Evolutionary conservation across 2,113 vertebrate genomes (phyloP), one percentile per base, ranked within the genome.

Genomic region (Ptilorrhoa leucosticta): DNA sequence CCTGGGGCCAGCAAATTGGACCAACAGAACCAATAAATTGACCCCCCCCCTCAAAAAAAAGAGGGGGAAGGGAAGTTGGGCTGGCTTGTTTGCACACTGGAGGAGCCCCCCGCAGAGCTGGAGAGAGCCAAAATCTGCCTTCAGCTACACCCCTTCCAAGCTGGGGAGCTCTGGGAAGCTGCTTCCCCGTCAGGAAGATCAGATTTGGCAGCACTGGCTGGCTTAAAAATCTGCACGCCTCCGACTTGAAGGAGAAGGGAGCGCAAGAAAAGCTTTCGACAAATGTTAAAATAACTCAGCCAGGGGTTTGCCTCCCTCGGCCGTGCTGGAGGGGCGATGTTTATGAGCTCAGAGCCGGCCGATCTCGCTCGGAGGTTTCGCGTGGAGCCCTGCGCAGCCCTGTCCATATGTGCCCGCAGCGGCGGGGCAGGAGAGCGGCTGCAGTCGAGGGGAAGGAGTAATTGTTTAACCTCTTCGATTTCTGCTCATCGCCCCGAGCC

Each of bases 181-280:
- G 95, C 95, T 96, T 64, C 95, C 53, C 92, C 20, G 10, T 85
- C 92, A 95, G 91, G 95, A 83, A 95, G 94, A 96, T 94, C 84
- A 94, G 95, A 96, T 80, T 48, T 84, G 85, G 83, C 88, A 85
- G 87, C 56, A 0, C 68, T 45, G 93, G 69, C 81, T 80, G 90
- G 45, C 86, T 90, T 48, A 13, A 51, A 80, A 95, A 86, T 37
- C 91, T 9, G 73, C 95, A 76, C 71, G 93, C 89, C 94, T 88
- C 72, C 50, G 20, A 88, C 93, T 87, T 30, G 70, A 83, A 88
- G 93, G 81, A 60, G 75, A 97, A 89, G 73, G 51, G 82, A 92
- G 87, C 26, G n/a, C 84, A 87, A 93, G 81, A 11, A 81, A 95
- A 95, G 94, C 84, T 91, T 64, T 92, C 75, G 75, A 64, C 87